Conservation (phyloP, 2,888 invertebrate species). For the Tuberolachnus salignus region DNA sequence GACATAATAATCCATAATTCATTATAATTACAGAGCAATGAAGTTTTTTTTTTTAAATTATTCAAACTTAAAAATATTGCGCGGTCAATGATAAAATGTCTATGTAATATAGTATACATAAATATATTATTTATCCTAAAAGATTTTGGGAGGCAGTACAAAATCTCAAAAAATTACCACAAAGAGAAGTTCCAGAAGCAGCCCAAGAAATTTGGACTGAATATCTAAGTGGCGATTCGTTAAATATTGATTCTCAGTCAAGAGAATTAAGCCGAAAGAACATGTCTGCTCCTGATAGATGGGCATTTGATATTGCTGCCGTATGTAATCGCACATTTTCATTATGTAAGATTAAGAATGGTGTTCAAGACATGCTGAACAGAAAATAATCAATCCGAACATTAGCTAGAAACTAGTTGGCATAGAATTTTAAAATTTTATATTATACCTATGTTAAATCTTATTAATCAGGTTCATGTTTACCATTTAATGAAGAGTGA, state of each 20-base stretch:
- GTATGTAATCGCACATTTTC: slow-evolving; percentile 66
- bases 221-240: slow-evolving; percentile 91
- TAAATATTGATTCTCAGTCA: slow-evolving; percentile 95
- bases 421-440: slow-evolving; percentile 21
- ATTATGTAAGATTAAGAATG: slow-evolving; percentile 53
- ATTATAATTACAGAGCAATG: too few species aligned
- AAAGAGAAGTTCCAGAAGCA: slow-evolving; percentile 80
- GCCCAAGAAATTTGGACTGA: slow-evolving; percentile 91
- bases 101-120: not conserved
- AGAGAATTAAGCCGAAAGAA: slow-evolving; percentile 83
- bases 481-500: slow-evolving; percentile 99
- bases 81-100: too few species aligned
- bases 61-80: too few species aligned
- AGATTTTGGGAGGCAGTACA: slow-evolving; percentile 97
- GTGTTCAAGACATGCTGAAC: slow-evolving; percentile 24
- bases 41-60: too few species aligned
- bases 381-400: slow-evolving; percentile 4
- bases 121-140: slow-evolving; percentile 50
- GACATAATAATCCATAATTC: too few species aligned
- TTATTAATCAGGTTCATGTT: slow-evolving; percentile 83
- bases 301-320: slow-evolving; percentile 97
- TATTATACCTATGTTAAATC: slow-evolving; percentile 36
- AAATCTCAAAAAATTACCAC: slow-evolving; percentile 86
- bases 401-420: slow-evolving; percentile 32
- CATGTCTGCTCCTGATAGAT: slow-evolving; percentile 82